Evolutionary conservation across 2,113 vertebrate genomes (phyloP).

Genomic region (Brachirus orientalis): DNA sequence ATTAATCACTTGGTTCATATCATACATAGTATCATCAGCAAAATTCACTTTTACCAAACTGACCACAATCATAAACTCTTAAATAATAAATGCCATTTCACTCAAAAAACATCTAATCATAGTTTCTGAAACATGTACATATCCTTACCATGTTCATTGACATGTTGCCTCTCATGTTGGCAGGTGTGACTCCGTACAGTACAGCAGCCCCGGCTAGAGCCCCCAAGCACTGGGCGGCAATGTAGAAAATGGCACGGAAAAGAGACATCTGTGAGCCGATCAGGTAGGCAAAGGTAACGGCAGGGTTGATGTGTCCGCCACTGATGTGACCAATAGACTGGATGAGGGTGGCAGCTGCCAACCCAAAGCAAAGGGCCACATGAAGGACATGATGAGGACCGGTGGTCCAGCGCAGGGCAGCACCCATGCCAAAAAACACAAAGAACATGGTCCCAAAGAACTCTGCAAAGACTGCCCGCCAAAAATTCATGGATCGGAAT

Average conservation of each 20-base stretch:
- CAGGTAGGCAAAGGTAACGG: constrained; percentile 92
- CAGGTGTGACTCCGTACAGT: constrained; percentile 90
- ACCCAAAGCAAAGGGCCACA: constrained; percentile 90
- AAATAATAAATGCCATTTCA: too few relatives aligned
- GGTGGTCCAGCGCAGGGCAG: constrained; percentile 88
- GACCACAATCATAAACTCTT: too few relatives aligned
- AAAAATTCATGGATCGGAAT: constrained; percentile 92
- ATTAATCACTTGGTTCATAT: not conserved
- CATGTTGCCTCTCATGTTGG: constrained; percentile 89
- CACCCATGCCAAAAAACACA: constrained; percentile 91
- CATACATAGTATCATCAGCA: too few relatives aligned
- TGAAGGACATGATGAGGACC: constrained; percentile 88
- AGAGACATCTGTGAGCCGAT: constrained; percentile 92
- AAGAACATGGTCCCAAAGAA: constrained; percentile 96
- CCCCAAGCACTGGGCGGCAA: constrained; percentile 90
- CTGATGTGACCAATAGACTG: constrained; percentile 92
- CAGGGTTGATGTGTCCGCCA: constrained; percentile 93
- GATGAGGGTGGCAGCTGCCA: constrained; percentile 91
- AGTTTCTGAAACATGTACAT: not conserved
- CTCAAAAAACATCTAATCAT: too few relatives aligned
- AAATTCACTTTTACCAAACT: too few relatives aligned
- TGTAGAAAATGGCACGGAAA: constrained; percentile 89
- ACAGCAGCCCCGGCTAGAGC: constrained; percentile 90
- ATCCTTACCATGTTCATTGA: constrained; percentile 89
- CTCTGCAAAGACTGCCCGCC: constrained; percentile 93